Evolutionary conservation across 2,888 invertebrate genomes (phyloP).

Genomic region (Eilema caniola): DNA sequence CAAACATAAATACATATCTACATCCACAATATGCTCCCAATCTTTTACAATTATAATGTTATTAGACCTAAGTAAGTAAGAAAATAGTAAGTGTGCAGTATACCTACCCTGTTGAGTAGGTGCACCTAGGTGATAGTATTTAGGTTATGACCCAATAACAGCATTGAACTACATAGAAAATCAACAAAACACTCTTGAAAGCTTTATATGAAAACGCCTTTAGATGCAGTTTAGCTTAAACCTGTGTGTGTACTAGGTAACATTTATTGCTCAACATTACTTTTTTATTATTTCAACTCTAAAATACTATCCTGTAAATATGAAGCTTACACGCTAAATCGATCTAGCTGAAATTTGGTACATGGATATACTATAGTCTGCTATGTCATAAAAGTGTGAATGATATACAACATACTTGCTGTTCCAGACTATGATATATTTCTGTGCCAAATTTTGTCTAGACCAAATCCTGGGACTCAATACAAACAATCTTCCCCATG

Average conservation of each 20-base stretch:
- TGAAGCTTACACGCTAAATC: too few species aligned
- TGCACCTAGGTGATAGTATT: constrained; percentile 11
- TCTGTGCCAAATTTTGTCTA: too few species aligned
- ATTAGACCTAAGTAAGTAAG: neutral
- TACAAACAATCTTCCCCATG: neutral
- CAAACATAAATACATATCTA: too few species aligned
- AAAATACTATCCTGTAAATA: too few species aligned
- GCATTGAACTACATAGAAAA: constrained; percentile 24
- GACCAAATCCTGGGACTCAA: neutral
- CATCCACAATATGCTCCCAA: too few species aligned
- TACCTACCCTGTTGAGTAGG: neutral
- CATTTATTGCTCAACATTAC: constrained; percentile 3
- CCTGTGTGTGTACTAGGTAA: neutral
- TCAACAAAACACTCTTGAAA: constrained; percentile 26
- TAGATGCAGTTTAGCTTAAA: constrained; percentile 23
- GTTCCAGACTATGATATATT: too few species aligned
- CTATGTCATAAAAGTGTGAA: too few species aligned
- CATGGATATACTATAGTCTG: too few species aligned
- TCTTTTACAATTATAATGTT: too few species aligned
- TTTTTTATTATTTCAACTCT: neutral
- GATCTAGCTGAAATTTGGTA: too few species aligned
- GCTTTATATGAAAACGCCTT: constrained; percentile 20
- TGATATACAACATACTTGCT: too few species aligned
- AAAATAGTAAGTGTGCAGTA: neutral
- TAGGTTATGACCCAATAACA: constrained; percentile 25